These are phyloP conservation scores for Pollimyrus isidori DNA, from an alignment of 2,113 vertebrate genomes.

Conservation along the genomic window DNA sequence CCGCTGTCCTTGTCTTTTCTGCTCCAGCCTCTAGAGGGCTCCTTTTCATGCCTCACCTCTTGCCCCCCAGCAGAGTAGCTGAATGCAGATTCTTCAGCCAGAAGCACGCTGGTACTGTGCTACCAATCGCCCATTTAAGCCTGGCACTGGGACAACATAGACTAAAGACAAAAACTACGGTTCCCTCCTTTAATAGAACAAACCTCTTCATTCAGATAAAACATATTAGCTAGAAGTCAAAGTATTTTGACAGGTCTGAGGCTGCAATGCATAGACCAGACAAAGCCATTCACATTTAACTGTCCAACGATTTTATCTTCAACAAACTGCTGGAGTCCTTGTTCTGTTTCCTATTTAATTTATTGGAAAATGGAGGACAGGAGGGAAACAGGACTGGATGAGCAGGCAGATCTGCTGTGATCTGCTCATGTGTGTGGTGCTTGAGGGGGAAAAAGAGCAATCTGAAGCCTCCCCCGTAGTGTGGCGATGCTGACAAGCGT, in stretches of 20 bases:
- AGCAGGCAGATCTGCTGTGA: neutral
- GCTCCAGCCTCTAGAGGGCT: conserved; percentile 18
- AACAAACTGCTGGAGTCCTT: neutral
- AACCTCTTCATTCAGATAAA: neutral
- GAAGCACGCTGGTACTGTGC: conserved; percentile 8
- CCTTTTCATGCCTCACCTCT: conserved; percentile 30
- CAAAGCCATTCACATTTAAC: neutral
- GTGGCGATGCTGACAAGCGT: neutral
- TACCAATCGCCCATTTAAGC: conserved; percentile 30
- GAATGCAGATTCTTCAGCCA: conserved; percentile 32
- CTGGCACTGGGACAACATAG: neutral
- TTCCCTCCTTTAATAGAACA: conserved; percentile 40
- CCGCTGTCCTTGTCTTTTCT: neutral
- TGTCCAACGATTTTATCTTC: neutral
- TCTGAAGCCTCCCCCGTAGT: too few species aligned
- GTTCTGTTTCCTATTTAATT: neutral
- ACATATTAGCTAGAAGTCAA: conserved; percentile 1
- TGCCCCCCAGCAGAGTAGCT: conserved; percentile 28
- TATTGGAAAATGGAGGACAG: neutral
- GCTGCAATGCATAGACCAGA: neutral
- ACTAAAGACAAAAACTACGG: conserved; percentile 35
- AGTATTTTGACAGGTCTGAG: conserved; percentile 5
- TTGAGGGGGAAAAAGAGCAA: neutral
- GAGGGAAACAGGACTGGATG: neutral
- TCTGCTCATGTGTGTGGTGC: neutral